Conservation (phyloP, 2,113 vertebrate genomes). For the Hippoglossus stenolepis region DNA sequence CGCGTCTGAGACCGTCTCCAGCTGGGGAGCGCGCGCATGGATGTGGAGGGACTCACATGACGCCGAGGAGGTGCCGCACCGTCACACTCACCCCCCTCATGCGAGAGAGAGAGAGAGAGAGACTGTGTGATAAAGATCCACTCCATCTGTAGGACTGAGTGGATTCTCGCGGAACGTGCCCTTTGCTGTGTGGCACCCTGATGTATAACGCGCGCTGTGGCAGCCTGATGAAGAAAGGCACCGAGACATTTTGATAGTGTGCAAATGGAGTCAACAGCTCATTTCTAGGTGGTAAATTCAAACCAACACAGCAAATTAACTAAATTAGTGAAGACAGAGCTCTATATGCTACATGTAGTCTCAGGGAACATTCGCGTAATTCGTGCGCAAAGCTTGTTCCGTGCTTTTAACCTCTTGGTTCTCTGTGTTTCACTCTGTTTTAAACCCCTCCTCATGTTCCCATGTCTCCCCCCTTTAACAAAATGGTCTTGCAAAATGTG, state of each 20-base stretch:
- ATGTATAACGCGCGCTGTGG: not conserved
- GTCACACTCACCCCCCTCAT: slow-evolving; percentile 33
- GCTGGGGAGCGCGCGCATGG: slow-evolving; percentile 20
- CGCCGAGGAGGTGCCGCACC: slow-evolving; percentile 33
- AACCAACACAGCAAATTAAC: not conserved
- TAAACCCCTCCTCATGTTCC: too few relatives aligned
- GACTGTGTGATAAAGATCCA: not conserved
- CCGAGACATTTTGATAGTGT: not conserved
- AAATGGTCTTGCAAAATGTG: not conserved
- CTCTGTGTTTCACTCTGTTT: too few relatives aligned
- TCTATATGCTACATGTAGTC: too few relatives aligned
- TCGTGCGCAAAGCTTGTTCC: not conserved
- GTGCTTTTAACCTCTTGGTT: not conserved
- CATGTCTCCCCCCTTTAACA: not conserved
- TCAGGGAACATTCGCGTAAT: not conserved
- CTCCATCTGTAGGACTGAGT: not conserved
- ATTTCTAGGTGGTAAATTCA: not conserved
- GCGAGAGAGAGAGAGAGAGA: slow-evolving; percentile 10
- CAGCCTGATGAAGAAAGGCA: not conserved
- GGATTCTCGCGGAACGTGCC: not conserved
- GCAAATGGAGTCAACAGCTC: not conserved
- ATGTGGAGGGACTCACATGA: slow-evolving; percentile 24
- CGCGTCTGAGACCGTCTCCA: slow-evolving; percentile 34
- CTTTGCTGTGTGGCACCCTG: not conserved
- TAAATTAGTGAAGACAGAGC: not conserved